A percentile compares a stretch with the other conserved stretches of the same genome.
Evolutionary conservation across 35 echinoderm and acorn worm species (phyloP).

Genomic region (Ophioderma brevispina): DNA sequence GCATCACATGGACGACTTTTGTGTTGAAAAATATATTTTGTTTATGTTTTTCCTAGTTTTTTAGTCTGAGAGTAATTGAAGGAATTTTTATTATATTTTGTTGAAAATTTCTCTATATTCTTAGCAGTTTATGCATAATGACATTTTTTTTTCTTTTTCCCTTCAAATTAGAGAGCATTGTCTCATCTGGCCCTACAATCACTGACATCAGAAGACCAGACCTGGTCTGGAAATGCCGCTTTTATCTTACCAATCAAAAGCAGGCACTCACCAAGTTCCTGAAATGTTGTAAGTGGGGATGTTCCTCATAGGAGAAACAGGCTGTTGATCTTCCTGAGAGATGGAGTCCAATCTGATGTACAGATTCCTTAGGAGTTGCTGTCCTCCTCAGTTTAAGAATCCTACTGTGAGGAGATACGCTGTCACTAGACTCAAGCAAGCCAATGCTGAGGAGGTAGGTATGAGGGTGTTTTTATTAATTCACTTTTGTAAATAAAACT

Average conservation of each 20-base stretch:
- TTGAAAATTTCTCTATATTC: too few species aligned
- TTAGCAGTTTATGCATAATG: too few species aligned
- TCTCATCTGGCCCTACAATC: slow-evolving; percentile 83
- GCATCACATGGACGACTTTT: too few species aligned
- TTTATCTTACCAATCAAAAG: slow-evolving; percentile 95
- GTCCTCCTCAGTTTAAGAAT: slow-evolving; percentile 89
- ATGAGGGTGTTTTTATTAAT: too few species aligned
- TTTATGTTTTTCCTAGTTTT: too few species aligned
- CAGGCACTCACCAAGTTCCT: slow-evolving; percentile 96
- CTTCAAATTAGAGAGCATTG: slow-evolving; percentile 86
- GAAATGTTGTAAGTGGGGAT: slow-evolving; percentile 96
- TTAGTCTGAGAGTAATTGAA: too few species aligned
- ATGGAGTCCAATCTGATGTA: slow-evolving; percentile 94
- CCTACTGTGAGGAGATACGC: slow-evolving; percentile 89
- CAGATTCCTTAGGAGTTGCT: slow-evolving; percentile 91
- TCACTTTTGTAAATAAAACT: too few species aligned
- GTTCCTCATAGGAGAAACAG: slow-evolving; percentile 88
- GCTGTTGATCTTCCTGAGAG: slow-evolving; percentile 78
- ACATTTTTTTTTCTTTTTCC: neutral
- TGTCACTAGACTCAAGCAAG: slow-evolving; percentile 81
- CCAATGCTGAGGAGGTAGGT: slow-evolving; percentile 97
- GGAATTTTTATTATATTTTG: too few species aligned
- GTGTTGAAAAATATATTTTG: too few species aligned
- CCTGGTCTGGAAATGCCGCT: slow-evolving; percentile 91
- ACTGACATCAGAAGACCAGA: slow-evolving; percentile 79